Base-by-base conservation (phyloP, 2,888 invertebrate genomes). In the Tenthredo amoena region DNA sequence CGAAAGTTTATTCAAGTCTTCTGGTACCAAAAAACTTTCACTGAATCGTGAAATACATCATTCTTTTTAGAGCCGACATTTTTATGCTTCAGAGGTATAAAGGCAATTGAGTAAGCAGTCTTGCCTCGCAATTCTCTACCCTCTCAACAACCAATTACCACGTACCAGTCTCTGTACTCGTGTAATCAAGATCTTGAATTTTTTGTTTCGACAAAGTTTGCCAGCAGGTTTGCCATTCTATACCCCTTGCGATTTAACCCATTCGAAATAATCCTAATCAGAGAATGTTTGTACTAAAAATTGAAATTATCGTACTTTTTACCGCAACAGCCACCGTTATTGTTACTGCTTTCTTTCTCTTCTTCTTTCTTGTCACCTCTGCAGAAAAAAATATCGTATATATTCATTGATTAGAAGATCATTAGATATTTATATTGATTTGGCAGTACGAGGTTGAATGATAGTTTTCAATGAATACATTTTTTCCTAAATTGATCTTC, bases 261-360 rank as follows among this genome's bases (percentile, higher is more conserved):
- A 34, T 68, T 68, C 68, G 15, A 12, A 68, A 65, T 5, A 5
- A 68, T 68, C 18, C 5, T 68, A 68, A 34, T 18, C 68, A 18
- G 31, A 68, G 1, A 34, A 68, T 68, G 4, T 0, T 26, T 4
- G 5, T 18, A 68, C 18, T 31, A 43, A 37, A 72, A 72, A 72
- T 10, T 18, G 0, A 3, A 12, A 74, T 26, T 26, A 43, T 31
- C 89, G 71, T 89, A 91, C 91, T 90, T 91, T 86, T 87, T 90
- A 68, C 89, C 89, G 85, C 91, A 91, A 83, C 91, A 91, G 68
- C 91, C 91, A n/a, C 88, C 88, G 2, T 68, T 90, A 77, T 89
- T 87, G 18, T 83, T 86, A 43, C 71, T 87, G 5, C 74, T 18
- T n/a, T 85, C 85, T 12, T 82, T 85, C n/a, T 89, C 87, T 37